Percentiles rank a stretch among this genome's conserved stretches.
These are phyloP conservation scores for Dendrophyllia cribrosa DNA, from an alignment of 64 coral and sea anemone genomes.

Conservation along the genomic window DNA sequence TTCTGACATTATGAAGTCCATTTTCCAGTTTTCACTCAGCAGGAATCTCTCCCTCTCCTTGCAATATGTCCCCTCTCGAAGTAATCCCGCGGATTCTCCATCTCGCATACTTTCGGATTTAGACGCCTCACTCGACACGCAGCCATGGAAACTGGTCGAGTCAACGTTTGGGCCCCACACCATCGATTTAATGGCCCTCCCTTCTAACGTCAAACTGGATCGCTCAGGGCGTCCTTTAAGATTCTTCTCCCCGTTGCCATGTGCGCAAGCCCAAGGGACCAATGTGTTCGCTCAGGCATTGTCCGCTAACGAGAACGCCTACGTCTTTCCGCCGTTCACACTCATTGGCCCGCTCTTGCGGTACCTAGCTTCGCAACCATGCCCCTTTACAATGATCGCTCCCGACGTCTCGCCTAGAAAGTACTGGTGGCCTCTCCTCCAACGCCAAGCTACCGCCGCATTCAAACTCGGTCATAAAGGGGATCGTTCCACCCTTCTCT, in stretches of 20 bases:
- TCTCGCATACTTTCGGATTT: no score
- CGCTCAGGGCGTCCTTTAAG: no score
- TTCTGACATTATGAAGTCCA: neutral
- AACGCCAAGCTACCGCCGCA: neutral
- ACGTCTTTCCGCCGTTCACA: constrained; percentile 46
- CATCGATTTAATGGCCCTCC: no score
- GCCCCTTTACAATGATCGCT: constrained; percentile 16
- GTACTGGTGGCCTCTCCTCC: constrained; percentile 30
- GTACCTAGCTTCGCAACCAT: neutral
- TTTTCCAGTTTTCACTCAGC: neutral
- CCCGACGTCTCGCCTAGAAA: neutral
- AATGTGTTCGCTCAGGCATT: constrained; percentile 48
- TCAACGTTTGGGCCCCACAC: no score
- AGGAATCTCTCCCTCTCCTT: neutral
- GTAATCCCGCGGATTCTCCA: neutral
- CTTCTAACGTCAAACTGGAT: no score
- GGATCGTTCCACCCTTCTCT: neutral
- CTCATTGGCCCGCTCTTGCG: constrained; percentile 46
- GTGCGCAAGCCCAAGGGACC: neutral
- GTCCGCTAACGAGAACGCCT: constrained; percentile 17
- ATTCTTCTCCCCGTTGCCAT: no score
- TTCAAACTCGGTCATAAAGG: neutral
- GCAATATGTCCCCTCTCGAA: neutral
- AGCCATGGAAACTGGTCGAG: no score
- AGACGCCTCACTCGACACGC: no score